Evolutionary conservation across 2,888 invertebrate genomes (phyloP), one percentile per base, ranked within the genome.

Genomic region (Ephialtes manifestator): DNA sequence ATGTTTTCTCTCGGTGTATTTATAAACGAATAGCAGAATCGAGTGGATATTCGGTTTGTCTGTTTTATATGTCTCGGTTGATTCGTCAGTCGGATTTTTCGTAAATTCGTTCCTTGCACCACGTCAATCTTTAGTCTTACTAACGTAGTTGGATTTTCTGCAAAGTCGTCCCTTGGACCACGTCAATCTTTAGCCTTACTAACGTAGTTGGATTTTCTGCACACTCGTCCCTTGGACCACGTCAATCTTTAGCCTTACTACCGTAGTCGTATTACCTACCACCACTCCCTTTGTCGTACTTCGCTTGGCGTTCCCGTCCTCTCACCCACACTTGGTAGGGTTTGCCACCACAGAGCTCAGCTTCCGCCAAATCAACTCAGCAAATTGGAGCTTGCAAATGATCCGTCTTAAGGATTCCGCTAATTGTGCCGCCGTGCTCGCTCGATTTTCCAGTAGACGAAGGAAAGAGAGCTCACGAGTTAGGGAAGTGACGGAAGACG

Each of bases 321-420:
- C 43, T n/a, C 31, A 51, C 11, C 24, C 65, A 18, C 43, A 53
- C 31, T 18, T 15, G 75, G 75, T 71, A 63, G 46, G 63, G 75
- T 24, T 75, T 63, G 65, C 71, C 24, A 70, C 63, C 28, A 75
- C 13, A 53, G 55, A n/a, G 48, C 67, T 83, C 84, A 81, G 81
- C 87, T 88, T 87, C 87, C 87, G 85, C 86, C 89, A 88, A 90
- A 92, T 92, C 90, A 90, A 91, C 88, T 88, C 81, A 80, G 85
- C 86, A 91, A 92, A 92, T 92, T 92, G 89, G 90, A 90, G 89
- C 90, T 90, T 89, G 92, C 91, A 92, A 92, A 92, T 90, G 92
- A 93, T 92, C 90, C 87, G 88, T 86, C 90, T 91, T 91, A 88
- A 90, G 90, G 91, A 90, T 91, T 91, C 87, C 88, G 87, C 90